These are phyloP conservation scores for Yasuhikotakia modesta DNA, from an alignment of 2,797 vertebrate genomes.

Conservation along the genomic window DNA sequence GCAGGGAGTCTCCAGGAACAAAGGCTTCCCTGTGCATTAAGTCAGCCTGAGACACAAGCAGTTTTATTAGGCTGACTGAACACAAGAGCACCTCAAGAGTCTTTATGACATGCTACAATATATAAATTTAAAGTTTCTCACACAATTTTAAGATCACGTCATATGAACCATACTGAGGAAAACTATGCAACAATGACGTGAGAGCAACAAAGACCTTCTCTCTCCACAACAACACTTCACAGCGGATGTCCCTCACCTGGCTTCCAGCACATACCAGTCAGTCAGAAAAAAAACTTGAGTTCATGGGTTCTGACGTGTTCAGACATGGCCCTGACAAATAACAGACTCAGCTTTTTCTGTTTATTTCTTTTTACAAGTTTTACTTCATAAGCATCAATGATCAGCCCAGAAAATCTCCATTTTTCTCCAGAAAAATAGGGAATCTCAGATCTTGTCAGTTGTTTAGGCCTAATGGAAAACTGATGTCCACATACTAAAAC, in stretches of 20 bases:
- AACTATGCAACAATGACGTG: not conserved
- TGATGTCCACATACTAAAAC: slow-evolving; percentile 18
- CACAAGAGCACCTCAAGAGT: slow-evolving; percentile 38
- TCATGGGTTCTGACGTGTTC: slow-evolving; percentile 69
- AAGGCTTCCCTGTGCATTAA: slow-evolving; percentile 23
- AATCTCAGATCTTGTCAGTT: slow-evolving; percentile 11
- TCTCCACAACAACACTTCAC: not conserved
- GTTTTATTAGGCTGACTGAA: slow-evolving; percentile 38
- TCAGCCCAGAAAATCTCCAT: no score
- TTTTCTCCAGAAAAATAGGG: not conserved
- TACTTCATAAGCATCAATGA: not conserved
- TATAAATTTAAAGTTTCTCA: not conserved
- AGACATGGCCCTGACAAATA: slow-evolving; percentile 58
- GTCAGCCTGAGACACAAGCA: slow-evolving; percentile 29
- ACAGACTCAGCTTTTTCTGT: slow-evolving; percentile 56
- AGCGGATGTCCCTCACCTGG: slow-evolving; percentile 55
- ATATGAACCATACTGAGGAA: not conserved
- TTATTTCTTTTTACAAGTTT: not conserved
- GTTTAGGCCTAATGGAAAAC: slow-evolving; percentile 38
- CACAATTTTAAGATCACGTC: not conserved
- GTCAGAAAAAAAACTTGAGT: slow-evolving; percentile 64
- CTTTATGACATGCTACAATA: not conserved
- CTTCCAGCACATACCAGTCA: slow-evolving; percentile 74
- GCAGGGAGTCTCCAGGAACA: slow-evolving; percentile 31
- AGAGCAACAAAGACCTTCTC: not conserved